These are phyloP conservation scores for Manis javanica DNA, from an alignment of 2,797 vertebrate species.

Conservation along the genomic window DNA sequence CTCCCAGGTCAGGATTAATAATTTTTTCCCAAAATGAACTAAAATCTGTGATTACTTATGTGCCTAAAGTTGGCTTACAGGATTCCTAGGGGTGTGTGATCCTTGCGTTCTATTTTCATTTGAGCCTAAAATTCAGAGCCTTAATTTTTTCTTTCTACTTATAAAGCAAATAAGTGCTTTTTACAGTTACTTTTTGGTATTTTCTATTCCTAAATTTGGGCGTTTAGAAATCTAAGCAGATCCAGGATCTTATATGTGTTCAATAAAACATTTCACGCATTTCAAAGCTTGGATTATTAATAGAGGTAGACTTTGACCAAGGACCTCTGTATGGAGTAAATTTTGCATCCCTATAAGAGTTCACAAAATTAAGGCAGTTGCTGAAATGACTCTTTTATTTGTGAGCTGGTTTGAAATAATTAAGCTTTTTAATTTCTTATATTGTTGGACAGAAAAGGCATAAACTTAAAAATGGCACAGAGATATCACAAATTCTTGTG, in stretches of 20 bases:
- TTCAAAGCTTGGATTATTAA: background rate
- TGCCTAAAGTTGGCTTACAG: background rate
- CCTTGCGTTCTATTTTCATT: background rate
- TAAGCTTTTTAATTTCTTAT: background rate
- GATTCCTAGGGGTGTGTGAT: background rate
- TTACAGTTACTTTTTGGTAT: background rate
- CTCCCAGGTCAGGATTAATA: background rate
- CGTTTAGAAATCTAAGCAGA: background rate
- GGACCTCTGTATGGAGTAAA: background rate
- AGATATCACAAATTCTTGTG: background rate
- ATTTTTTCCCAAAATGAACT: background rate
- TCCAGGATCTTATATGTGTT: background rate
- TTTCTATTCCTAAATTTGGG: background rate
- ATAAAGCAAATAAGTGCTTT: background rate
- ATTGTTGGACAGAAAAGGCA: background rate
- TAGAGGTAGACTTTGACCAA: background rate
- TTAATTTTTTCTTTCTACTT: background rate
- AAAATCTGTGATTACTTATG: background rate
- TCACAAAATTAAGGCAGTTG: background rate
- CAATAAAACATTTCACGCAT: background rate
- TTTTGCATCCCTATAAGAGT: background rate
- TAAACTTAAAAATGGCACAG: background rate
- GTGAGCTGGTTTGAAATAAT: background rate
- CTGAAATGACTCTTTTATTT: background rate
- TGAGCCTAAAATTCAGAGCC: background rate